A percentile compares a stretch with the other conserved stretches of the same genome.
phyloP scores from a whole-genome alignment of 2,888 invertebrate species.

The Oegoconia quadripuncta region DNA sequence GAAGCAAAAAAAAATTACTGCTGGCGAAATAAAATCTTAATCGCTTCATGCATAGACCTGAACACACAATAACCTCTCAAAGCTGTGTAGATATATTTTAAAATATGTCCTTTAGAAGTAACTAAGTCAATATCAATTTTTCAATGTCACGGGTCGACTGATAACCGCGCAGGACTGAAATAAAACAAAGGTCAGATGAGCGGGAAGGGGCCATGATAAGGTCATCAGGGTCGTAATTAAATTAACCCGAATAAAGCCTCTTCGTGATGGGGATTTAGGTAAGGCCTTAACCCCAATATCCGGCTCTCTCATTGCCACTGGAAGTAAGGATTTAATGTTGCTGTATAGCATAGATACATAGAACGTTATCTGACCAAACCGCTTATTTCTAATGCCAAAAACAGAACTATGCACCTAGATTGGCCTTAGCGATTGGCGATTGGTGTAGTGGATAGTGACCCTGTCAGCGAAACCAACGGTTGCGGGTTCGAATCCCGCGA shows the following conservation, averaged over 20 bases:
- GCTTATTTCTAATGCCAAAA: neutral
- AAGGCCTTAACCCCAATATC: constrained; percentile 15
- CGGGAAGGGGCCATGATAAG: constrained; percentile 51
- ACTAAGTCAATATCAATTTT: constrained; percentile 40
- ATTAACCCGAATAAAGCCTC: constrained; percentile 48
- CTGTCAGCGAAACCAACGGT: no score
- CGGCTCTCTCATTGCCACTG: constrained; percentile 13
- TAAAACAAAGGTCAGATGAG: constrained; percentile 44
- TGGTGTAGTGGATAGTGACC: no score
- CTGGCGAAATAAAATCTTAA: no score
- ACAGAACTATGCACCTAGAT: no score
- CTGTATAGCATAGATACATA: neutral
- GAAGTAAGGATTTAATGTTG: constrained; percentile 5
- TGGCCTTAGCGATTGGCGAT: no score
- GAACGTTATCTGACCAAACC: neutral
- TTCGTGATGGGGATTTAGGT: constrained; percentile 34
- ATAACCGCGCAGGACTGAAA: constrained; percentile 31
- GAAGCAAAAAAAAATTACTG: no score
- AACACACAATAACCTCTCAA: no score
- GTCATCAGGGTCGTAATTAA: constrained; percentile 58
- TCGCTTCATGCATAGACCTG: no score
- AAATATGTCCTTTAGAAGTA: no score
- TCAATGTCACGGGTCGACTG: constrained; percentile 39
- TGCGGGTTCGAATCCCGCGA: no score
- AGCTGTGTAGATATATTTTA: no score